Percentiles rank a stretch among this genome's conserved stretches.
These are phyloP conservation scores for Agonum fuliginosum DNA, from an alignment of 2,888 invertebrate genomes.

Conservation along the genomic window DNA sequence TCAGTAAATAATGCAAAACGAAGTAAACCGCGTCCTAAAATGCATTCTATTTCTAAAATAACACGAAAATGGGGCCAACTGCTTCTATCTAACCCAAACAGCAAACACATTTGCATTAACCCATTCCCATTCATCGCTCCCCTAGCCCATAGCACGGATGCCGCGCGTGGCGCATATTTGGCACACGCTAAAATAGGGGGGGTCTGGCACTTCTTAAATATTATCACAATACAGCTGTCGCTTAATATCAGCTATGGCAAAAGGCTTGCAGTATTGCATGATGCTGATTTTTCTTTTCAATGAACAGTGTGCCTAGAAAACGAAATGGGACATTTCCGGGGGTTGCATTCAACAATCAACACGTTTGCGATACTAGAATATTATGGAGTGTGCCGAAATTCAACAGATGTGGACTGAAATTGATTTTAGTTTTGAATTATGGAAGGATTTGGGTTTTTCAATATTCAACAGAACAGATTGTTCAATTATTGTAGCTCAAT, in stretches of 20 bases:
- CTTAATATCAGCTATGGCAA: conserved; percentile 19
- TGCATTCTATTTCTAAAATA: conserved; percentile 7
- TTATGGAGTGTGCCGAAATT: no score
- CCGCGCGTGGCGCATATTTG: not conserved
- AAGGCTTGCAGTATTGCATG: conserved; percentile 34
- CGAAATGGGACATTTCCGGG: conserved; percentile 46
- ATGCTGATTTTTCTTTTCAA: conserved; percentile 44
- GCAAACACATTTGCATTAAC: not conserved
- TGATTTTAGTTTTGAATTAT: no score
- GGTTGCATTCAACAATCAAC: conserved; percentile 13
- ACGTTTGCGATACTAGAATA: no score
- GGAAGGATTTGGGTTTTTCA: no score
- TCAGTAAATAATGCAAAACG: no score
- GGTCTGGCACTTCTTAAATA: conserved; percentile 20
- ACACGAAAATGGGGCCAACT: not conserved
- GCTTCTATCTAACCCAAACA: not conserved
- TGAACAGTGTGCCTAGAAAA: conserved; percentile 41
- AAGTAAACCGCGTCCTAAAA: not conserved
- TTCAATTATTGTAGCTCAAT: no score
- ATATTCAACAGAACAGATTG: no score
- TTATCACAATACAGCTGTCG: conserved; percentile 41
- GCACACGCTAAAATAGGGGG: no score
- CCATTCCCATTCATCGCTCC: not conserved
- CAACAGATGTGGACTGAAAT: no score
- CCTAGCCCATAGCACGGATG: not conserved